Base-by-base conservation (phyloP, 2,888 invertebrate genomes). In the Litoditis marina region DNA sequence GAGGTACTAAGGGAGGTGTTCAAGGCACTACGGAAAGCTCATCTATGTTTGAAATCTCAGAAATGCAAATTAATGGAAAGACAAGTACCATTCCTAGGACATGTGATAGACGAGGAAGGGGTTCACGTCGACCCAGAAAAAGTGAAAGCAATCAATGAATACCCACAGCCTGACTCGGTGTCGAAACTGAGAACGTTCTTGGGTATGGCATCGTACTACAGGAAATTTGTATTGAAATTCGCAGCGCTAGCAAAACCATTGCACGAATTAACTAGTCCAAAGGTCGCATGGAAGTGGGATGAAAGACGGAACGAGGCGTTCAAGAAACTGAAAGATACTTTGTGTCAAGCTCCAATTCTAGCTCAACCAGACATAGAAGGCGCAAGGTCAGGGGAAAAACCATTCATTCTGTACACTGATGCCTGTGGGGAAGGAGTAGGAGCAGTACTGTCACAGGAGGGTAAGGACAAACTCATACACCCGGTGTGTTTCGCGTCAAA, bases 141-240 rank as follows among this genome's bases (percentile, higher is more conserved):
- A 60, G 58, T 60, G 13, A 47, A 65, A 16, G 53, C 54, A 2
- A 42, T 69, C 3, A 39, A 22, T 30, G 30, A 59, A 1, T 63
- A 44, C 16, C 63, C 63, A 25, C 25, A 19, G 2, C 76, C 74
- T 2, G n/a, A 11, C 19, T 60, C 56, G 16, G 8, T 49, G 28
- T 50, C 31, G 22, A 58, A 68, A 49, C 19, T 77, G 0, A 63
- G 60, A 28, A 22, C 49, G 0, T 73, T 77, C 28, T 58, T 77
- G n/a, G 77, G 78, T 3, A 25, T 76, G 28, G 59, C 59, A 0
- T 53, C 52, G 0, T 76, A 75, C 36, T 71, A 74, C 49, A 55
- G 75, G 1, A 64, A 71, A 7, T 78, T 75, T 52, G 44, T 76
- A 7, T n/a, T 51, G n/a, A 58, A 61, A 2, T 75, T 66, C 39